Percentiles rank a stretch among this genome's conserved stretches.
phyloP scores from a whole-genome alignment of 2,113 vertebrate species.

The Platycercus adscitus region DNA sequence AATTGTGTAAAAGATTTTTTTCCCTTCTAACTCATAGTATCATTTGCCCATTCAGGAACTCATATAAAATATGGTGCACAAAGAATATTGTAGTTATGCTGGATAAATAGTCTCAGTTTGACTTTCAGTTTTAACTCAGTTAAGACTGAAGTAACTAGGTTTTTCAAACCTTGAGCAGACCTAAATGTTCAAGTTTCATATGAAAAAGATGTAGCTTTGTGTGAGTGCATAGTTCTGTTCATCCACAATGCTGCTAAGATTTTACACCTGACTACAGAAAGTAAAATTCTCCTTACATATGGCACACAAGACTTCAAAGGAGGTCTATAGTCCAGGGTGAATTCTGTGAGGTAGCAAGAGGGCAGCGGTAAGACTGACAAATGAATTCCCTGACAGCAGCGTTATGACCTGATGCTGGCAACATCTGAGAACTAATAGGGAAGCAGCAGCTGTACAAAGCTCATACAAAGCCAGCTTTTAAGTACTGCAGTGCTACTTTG shows the following conservation, averaged over 20 bases:
- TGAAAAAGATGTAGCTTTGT: background rate
- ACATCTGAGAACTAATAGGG: background rate
- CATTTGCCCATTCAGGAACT: background rate
- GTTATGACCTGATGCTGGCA: background rate
- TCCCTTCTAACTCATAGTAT: background rate
- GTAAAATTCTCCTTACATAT: background rate
- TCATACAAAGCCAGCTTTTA: background rate
- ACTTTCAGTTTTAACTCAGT: background rate
- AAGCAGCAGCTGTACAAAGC: background rate
- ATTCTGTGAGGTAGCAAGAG: background rate
- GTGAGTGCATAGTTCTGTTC: background rate
- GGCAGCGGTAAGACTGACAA: background rate
- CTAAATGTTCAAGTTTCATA: background rate
- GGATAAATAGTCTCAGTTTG: background rate
- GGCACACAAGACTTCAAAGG: rapidly evolving
- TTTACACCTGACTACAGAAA: background rate
- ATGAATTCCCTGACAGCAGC: background rate
- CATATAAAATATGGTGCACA: background rate
- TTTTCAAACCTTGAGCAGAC: background rate
- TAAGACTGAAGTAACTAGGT: background rate
- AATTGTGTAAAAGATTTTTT: background rate
- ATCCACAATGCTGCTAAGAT: background rate
- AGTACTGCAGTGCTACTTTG: background rate
- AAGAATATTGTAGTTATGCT: background rate
- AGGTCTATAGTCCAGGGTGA: background rate